Evolutionary conservation across 2,113 vertebrate genomes (phyloP).

Genomic region (Paracanthobrama guichenoti): DNA sequence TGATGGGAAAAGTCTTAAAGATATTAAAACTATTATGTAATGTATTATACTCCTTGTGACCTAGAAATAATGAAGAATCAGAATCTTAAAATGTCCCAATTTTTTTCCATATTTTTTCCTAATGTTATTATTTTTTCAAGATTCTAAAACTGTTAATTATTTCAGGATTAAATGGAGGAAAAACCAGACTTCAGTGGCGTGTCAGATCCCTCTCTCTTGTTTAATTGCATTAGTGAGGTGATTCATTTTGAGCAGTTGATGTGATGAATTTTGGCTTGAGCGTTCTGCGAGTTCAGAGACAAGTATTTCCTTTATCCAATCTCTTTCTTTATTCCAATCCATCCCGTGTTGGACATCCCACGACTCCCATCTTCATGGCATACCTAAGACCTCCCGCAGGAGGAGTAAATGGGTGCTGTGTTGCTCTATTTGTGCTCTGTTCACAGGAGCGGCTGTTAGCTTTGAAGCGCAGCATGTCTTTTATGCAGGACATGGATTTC

Average conservation of each 20-base stretch:
- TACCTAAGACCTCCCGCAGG: conserved; percentile 50
- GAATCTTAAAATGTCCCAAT: background rate
- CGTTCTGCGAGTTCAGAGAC: background rate
- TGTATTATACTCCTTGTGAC: background rate
- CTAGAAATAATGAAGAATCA: background rate
- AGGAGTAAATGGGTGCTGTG: conserved; percentile 76
- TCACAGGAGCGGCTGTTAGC: conserved; percentile 95
- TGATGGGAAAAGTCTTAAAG: too few relatives aligned
- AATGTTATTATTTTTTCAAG: background rate
- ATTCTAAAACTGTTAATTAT: background rate
- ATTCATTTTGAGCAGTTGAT: background rate
- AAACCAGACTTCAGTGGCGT: background rate
- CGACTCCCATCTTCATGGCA: conserved; percentile 67
- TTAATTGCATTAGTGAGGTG: background rate
- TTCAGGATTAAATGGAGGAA: background rate
- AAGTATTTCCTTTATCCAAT: background rate
- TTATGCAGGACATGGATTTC: conserved; percentile 99
- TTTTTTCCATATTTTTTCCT: background rate
- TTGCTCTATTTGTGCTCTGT: conserved; percentile 83
- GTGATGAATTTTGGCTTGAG: background rate
- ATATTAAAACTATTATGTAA: background rate
- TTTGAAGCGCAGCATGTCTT: conserved; percentile 99
- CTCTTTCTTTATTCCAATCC: conserved; percentile 8
- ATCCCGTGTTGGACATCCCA: conserved; percentile 11
- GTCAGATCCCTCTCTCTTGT: background rate